Evolutionary conservation across 2,888 invertebrate species (phyloP), one percentile per base, ranked within the genome.

Genomic region (Coremacera marginata): DNA sequence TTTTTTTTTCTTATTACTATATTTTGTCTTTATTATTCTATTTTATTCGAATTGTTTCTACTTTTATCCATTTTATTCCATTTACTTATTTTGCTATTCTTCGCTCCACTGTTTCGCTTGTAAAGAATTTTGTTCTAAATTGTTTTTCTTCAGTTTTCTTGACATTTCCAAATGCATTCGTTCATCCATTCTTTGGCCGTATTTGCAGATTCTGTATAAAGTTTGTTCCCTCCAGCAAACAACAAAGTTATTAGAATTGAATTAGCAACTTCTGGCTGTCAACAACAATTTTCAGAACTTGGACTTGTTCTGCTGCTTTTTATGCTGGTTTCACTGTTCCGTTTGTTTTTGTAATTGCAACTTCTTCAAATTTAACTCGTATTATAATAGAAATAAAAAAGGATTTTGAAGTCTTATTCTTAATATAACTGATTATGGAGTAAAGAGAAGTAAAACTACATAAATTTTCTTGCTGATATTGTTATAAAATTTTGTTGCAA

Each of bases 241-340:
- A 57, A 19, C 57, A 60, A 68, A 71, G 60, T 71, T 71, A 71
- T 71, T 71, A 71, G 57, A 71, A 71, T 71, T 60, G 57, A 60
- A 71, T 71, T 71, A 71, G 71, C 71, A 57, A 71, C 57, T 71
- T 71, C 16, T 68, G 49, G 68, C 68, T 71, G 71, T 71, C 57
- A 57, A 60, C 71, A 14, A 44, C 57, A 71, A 71, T 44, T 60
- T 60, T 34, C 37, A 34, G 37, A 71, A 71, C 57, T 57, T 57
- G 14, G 19, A 70, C 34, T 57, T 70, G 11, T 70, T 31, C 9
- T 34, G 52, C 11, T 55, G 16, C 27, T 55, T 34, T 70, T 34
- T n/a, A 2, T 52, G 16, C 25, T 22, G 11, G 14, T 70, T 49
- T 70, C 52, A 16, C n/a, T n/a, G 25, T 49, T 49, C 27, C 22